Evolutionary conservation across 2,797 vertebrate species (phyloP).

Genomic region (Urocyon cinereoargenteus): DNA sequence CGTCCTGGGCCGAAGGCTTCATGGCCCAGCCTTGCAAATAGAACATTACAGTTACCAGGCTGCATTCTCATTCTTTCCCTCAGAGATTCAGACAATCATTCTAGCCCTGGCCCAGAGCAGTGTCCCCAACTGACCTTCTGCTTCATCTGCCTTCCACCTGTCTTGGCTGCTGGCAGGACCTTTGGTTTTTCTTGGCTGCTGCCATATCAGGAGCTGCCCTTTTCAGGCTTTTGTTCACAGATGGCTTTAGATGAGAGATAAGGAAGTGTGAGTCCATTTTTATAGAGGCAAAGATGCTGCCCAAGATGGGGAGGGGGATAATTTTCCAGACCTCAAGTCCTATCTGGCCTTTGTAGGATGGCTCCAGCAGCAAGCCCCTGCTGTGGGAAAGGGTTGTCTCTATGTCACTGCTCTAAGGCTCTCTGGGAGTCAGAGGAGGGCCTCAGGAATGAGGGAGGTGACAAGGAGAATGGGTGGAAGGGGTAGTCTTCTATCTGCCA

Average conservation of each 20-base stretch:
- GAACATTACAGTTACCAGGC: background rate
- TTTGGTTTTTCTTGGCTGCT: constrained; percentile 14
- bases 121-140: background rate
- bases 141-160: background rate
- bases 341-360: background rate
- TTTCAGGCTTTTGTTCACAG: constrained; percentile 41
- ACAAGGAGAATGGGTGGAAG: too few species aligned
- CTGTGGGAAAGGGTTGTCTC: background rate
- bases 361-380: background rate
- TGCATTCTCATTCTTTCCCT: background rate
- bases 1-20: background rate
- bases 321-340: background rate
- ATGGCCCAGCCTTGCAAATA: background rate
- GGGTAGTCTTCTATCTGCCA: background rate
- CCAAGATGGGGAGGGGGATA: background rate
- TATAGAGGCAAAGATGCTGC: background rate
- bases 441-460: too few species aligned
- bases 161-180: background rate
- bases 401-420: background rate
- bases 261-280: constrained; percentile 21
- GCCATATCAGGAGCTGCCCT: background rate
- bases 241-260: constrained; percentile 20
- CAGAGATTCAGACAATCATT: background rate
- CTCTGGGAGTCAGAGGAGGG: background rate
- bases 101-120: background rate